phyloP scores from a whole-genome alignment of 2,888 invertebrate genomes.

The Agonopterix subpropinquella region DNA sequence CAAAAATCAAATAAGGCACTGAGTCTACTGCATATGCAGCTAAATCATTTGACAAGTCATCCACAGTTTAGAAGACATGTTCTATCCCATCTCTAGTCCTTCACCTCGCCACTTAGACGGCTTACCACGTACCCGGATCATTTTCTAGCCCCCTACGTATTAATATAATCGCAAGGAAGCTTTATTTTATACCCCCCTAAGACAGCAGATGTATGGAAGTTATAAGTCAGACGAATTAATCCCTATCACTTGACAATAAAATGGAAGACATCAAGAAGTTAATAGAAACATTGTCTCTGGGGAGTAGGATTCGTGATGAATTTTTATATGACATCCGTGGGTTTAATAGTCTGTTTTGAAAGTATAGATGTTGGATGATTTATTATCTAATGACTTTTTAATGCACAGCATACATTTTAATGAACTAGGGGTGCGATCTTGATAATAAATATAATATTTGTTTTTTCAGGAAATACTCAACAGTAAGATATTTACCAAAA shows the following conservation, averaged over 20 bases:
- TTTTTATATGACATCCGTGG: constrained; percentile 15
- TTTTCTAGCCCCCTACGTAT: constrained; percentile 53
- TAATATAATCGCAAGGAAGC: constrained; percentile 70
- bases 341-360: background rate
- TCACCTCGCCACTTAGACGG: constrained; percentile 50
- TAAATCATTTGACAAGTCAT: too few relatives aligned
- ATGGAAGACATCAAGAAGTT: constrained; percentile 69
- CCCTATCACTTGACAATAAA: constrained; percentile 72
- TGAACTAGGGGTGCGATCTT: background rate
- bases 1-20: too few relatives aligned
- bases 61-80: too few relatives aligned
- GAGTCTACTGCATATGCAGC: too few relatives aligned
- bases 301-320: constrained; percentile 30
- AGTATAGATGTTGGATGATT: background rate
- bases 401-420: background rate
- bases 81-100: constrained; percentile 3
- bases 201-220: constrained; percentile 71
- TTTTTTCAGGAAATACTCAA: constrained; percentile 10
- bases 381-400: background rate
- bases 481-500: background rate
- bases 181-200: constrained; percentile 65
- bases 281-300: constrained; percentile 58
- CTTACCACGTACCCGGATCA: constrained; percentile 58
- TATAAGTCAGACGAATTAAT: constrained; percentile 74
- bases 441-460: background rate